Conservation (phyloP, 2,888 invertebrate species). For the Papilio protenor region DNA sequence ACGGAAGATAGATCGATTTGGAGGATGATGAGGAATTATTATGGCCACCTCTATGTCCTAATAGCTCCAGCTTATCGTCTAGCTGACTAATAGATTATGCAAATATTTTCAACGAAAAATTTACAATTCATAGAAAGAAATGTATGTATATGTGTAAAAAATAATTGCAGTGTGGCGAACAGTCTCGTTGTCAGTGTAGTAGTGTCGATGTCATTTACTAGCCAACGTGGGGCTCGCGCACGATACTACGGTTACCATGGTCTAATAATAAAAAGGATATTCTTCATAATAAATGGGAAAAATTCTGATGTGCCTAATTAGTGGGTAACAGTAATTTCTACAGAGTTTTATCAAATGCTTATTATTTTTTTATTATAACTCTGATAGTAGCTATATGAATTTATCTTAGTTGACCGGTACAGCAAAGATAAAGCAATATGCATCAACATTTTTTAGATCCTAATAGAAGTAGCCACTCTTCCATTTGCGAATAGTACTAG, state of each 20-base stretch:
- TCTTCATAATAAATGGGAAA: background rate
- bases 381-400: background rate
- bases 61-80: background rate
- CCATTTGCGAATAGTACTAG: too few relatives aligned
- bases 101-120: slow-evolving; percentile 5
- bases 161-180: slow-evolving; percentile 5
- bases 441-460: too few relatives aligned
- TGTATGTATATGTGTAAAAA: background rate
- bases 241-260: slow-evolving; percentile 39
- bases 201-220: slow-evolving; percentile 30
- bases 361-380: background rate
- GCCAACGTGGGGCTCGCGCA: slow-evolving; percentile 20
- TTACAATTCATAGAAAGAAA: background rate
- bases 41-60: background rate
- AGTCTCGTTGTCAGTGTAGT: slow-evolving; percentile 9
- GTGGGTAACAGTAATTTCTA: too few relatives aligned
- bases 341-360: background rate
- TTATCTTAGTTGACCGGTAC: background rate
- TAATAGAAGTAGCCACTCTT: too few relatives aligned
- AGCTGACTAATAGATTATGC: background rate
- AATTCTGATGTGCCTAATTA: too few relatives aligned
- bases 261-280: slow-evolving; percentile 16
- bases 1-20: too few relatives aligned
- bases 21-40: background rate
- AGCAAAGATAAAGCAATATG: too few relatives aligned